Base-by-base conservation (phyloP, 2,888 invertebrate genomes). In the Synergus umbraculus region DNA sequence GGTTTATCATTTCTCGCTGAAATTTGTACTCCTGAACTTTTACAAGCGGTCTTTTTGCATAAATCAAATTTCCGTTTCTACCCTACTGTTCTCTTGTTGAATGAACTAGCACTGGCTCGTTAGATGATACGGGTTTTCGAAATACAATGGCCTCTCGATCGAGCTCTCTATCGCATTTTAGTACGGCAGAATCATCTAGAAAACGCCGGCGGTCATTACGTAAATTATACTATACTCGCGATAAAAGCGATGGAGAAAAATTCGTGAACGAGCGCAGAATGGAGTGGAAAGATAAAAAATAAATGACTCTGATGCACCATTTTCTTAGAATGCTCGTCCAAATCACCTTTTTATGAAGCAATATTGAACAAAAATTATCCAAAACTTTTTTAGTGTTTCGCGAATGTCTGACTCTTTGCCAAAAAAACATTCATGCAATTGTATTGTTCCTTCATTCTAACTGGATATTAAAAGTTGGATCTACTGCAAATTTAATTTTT, bases 161-260 rank as follows among this genome's bases (percentile, higher is more conserved):
- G 69, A 15, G 29, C 49, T 69, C 69, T 69, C 46, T 29, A 69
- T 29, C 29, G 49, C 22, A 69, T 69, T 46, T 67, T 13, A 66
- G 67, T 49, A 29, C 46, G 22, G 69, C 46, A 49, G 46, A 49
- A 69, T 69, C 49, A 69, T 69, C 29, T 22, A 69, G 69, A 49
- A 37, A 69, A 46, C 29, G 69, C 69, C 49, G 46, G 44, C 69
- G 69, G 69, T 69, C 69, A 69, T 69, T 69, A 69, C 69, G 69
- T 49, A 49, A 69, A 69, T 69, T 69, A 69, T 69, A 69, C 67
- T 67, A 46, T 67, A 67, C 67, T 67, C 67, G n/a, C 67, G 18
- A 69, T 69, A 69, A 69, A 69, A 69, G 69, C 49, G 69, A 69
- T 49, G 22, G 46, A 46, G 46, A 67, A 69, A 69, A 69, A 49